Percentiles rank a stretch among this genome's conserved stretches.
These are phyloP conservation scores for Saiga tatarica DNA, from an alignment of 2,113 vertebrate species.

Conservation along the genomic window DNA sequence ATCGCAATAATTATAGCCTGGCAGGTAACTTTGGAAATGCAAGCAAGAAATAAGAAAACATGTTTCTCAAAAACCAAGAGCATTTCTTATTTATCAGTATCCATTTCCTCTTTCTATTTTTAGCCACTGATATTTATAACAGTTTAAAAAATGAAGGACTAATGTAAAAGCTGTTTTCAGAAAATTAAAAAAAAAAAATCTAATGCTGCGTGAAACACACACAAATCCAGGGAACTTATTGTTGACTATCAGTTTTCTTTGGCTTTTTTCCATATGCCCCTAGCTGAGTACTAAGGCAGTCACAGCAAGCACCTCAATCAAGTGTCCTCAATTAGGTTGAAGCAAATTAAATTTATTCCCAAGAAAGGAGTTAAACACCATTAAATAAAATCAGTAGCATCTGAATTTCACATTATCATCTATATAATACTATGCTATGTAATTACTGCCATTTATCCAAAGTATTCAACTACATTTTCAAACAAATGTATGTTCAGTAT, in stretches of 20 bases:
- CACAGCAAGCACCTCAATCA: neutral
- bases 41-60: neutral
- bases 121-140: conserved; percentile 24
- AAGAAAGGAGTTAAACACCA: conserved; percentile 18
- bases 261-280: neutral
- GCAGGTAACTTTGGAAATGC: neutral
- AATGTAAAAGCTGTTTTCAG: neutral
- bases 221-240: neutral
- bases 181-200: neutral
- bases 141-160: neutral
- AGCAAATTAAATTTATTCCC: neutral
- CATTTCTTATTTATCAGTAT: conserved; percentile 43
- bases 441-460: neutral
- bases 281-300: neutral
- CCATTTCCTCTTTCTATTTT: conserved; percentile 23
- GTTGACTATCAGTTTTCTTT: neutral
- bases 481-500: neutral
- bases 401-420: neutral
- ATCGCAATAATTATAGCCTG: neutral
- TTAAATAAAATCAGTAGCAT: neutral
- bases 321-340: neutral
- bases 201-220: neutral
- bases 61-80: neutral
- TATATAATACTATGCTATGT: neutral
- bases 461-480: neutral